A percentile compares a stretch with the other conserved stretches of the same genome.
These are phyloP conservation scores for Cladorhizidae sp. DNA, from an alignment of 37 sponge, comb jelly and placozoan species.

Conservation along the genomic window DNA sequence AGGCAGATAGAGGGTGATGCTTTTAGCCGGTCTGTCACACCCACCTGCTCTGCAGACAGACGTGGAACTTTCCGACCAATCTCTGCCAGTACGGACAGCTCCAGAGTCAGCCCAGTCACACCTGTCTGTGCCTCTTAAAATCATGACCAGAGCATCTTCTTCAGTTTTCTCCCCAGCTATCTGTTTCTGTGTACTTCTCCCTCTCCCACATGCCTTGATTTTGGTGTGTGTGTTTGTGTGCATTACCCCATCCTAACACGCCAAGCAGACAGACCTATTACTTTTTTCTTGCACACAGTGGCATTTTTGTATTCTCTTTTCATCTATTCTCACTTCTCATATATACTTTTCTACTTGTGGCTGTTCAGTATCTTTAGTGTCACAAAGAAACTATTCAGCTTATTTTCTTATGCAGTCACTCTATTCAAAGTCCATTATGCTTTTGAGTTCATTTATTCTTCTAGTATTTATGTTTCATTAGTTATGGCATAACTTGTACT, in stretches of 20 bases:
- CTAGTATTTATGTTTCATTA: constrained; percentile 14
- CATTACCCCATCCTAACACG: too few species aligned
- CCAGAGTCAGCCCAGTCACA: constrained; percentile 69
- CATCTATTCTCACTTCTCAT: constrained; percentile 3
- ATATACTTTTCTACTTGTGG: constrained; percentile 5
- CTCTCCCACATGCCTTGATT: too few species aligned
- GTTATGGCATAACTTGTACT: background rate
- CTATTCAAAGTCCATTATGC: constrained; percentile 22
- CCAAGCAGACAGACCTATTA: too few species aligned
- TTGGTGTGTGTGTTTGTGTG: too few species aligned
- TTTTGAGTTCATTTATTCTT: constrained; percentile 12
- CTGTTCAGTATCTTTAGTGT: background rate
- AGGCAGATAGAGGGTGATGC: constrained; percentile 89
- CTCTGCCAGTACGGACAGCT: constrained; percentile 50
- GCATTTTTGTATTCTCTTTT: constrained; percentile 4
- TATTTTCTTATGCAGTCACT: constrained; percentile 20
- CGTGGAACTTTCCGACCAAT: constrained; percentile 61
- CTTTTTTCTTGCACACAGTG: background rate
- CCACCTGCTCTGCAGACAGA: constrained; percentile 56
- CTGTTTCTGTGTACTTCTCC: too few species aligned
- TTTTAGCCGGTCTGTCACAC: constrained; percentile 80
- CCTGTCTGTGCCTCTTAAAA: constrained; percentile 67
- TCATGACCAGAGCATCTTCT: too few species aligned
- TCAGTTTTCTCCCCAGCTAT: too few species aligned
- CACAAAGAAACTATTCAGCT: constrained; percentile 14